Conservation (phyloP, 2,888 invertebrate genomes). For the Temnothorax unifasciatus region DNA sequence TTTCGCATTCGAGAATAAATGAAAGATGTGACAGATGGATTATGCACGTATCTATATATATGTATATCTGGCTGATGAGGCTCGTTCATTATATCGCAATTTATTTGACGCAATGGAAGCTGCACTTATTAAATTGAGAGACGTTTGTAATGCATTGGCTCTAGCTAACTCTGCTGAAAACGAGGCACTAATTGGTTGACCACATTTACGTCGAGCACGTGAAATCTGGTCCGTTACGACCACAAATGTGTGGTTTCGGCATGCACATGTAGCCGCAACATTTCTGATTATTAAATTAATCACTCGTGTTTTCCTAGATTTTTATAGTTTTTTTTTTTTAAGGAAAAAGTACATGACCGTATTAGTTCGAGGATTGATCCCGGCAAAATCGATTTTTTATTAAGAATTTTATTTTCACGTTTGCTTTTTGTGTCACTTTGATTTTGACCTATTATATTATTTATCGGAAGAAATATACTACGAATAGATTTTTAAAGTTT, state of each 20-base stretch:
- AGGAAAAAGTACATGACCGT: constrained; percentile 49
- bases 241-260: constrained; percentile 62
- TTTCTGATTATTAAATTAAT: constrained; percentile 68
- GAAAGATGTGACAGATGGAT: not conserved
- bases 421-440: not conserved
- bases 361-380: not conserved
- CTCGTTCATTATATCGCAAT: constrained; percentile 24
- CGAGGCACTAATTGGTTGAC: constrained; percentile 70
- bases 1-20: not conserved
- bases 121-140: constrained; percentile 48
- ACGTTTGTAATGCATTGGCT: constrained; percentile 62
- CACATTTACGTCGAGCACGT: constrained; percentile 61
- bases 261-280: constrained; percentile 56
- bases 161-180: constrained; percentile 61
- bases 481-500: too few relatives aligned
- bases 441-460: not conserved
- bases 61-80: not conserved
- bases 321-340: not conserved
- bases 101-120: constrained; percentile 30
- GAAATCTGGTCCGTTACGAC: constrained; percentile 59
- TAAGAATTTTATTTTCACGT: not conserved
- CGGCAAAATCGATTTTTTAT: not conserved
- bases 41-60: not conserved
- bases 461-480: too few relatives aligned
- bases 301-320: constrained; percentile 49